Evolutionary conservation across 2,888 invertebrate genomes (phyloP), one percentile per base, ranked within the genome.

Genomic region (Trisateles emortualis): DNA sequence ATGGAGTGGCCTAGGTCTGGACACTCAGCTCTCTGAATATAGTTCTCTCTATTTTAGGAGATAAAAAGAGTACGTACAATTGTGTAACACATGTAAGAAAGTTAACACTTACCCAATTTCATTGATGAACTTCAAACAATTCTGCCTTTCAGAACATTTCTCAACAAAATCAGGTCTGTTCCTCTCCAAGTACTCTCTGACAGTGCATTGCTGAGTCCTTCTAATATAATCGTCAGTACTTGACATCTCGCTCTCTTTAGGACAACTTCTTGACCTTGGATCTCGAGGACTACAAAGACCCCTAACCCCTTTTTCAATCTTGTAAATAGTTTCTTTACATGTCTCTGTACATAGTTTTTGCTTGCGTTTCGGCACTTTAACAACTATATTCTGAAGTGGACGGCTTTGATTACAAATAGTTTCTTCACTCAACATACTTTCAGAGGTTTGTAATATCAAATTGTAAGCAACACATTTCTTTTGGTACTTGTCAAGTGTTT

Each of bases 131-230:
- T 85, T 87, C 66, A 92, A 74, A 48, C 87, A 88, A 42, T 83
- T 79, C 59, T 90, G 92, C 6, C 92, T 79, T 17, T 81, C 74
- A 0, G 83, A 73, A 45, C 82, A 76, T 38, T 82, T 88, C 50
- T 86, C 81, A 2, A 96, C 91, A 81, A 97, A 97, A 56, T 95
- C 94, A 0, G 97, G 97, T 26, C 95, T 94, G 68, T 96, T 96
- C 59, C 83, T 92, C 64, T 94, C 92, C 71, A 97, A 93, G 78
- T 96, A 95, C 52, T 97, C 96, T 93, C 96, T 90, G 19, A 95
- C 92, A 4, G 94, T 89, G 5, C 89, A 81, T 16, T 81, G 79
- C 36, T 84, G 83, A 10, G 81, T 64, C 50, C 69, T 85, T 44
- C 70, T 84, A 3, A 74, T 44, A 29, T 79, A 72, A 17, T 88